A percentile compares a stretch with the other conserved stretches of the same genome.
Conservation (phyloP, 2,797 vertebrate genomes). For the Apodemus agrarius region DNA sequence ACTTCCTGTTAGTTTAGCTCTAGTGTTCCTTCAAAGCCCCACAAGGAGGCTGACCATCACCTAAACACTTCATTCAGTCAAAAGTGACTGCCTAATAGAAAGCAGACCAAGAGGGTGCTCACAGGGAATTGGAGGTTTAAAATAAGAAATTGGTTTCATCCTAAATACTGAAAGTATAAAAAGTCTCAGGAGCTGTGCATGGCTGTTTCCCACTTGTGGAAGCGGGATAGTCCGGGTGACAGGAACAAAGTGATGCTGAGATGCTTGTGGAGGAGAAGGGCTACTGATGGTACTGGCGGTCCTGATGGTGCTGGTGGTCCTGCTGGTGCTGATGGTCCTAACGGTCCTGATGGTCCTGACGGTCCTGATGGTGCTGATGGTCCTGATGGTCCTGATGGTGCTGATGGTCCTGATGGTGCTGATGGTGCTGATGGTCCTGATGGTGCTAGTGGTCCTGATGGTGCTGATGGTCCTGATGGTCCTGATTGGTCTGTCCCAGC, state of each 20-base stretch:
- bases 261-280: not conserved
- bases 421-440: too few species aligned
- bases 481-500: not conserved
- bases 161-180: not conserved
- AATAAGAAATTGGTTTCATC: not conserved
- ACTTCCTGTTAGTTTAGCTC: constrained; percentile 4
- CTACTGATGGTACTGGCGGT: not conserved
- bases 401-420: too few species aligned
- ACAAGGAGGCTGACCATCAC: not conserved
- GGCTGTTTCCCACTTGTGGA: not conserved
- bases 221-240: not conserved
- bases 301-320: too few species aligned
- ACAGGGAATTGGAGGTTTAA: not conserved
- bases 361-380: not conserved
- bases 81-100: not conserved
- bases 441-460: not conserved
- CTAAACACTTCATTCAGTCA: not conserved
- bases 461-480: not conserved
- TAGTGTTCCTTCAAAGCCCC: not conserved
- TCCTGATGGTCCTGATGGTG: too few species aligned
- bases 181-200: not conserved
- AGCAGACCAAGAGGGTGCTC: not conserved
- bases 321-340: too few species aligned
- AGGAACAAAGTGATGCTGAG: not conserved
- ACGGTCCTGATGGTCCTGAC: too few species aligned